These are phyloP conservation scores for Myotis daubentonii DNA, from an alignment of 2,797 vertebrate species.

Conservation along the genomic window DNA sequence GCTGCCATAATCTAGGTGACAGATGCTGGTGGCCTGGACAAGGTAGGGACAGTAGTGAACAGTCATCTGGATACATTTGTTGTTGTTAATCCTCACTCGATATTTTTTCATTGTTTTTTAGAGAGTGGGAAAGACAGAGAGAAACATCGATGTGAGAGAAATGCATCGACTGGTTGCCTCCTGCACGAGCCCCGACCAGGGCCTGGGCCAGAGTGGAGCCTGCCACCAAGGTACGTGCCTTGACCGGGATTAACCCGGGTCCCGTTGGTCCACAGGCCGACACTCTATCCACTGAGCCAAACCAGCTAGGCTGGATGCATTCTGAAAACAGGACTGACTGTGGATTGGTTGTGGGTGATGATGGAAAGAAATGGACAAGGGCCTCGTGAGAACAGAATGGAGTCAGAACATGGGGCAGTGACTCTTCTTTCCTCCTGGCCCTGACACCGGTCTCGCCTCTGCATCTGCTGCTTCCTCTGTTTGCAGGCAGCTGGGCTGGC, in stretches of 20 bases:
- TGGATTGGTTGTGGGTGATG: not conserved
- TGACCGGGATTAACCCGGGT: too few species aligned
- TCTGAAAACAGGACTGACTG: not conserved
- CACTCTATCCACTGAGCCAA: too few species aligned
- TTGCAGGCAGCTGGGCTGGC: not conserved
- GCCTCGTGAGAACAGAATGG: not conserved
- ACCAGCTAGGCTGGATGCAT: not conserved
- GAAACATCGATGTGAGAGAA: too few species aligned
- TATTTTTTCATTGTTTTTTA: too few species aligned
- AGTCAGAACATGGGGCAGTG: accelerated
- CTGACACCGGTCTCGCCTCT: not conserved
- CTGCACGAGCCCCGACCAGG: too few species aligned
- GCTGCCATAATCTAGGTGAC: not conserved
- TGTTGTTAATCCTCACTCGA: too few species aligned
- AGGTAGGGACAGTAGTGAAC: not conserved
- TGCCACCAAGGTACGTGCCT: too few species aligned
- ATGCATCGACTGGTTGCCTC: too few species aligned
- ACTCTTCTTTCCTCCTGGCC: too few species aligned
- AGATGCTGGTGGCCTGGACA: accelerated
- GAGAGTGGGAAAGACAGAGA: too few species aligned
- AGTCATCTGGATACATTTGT: not conserved
- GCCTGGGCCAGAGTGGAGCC: too few species aligned
- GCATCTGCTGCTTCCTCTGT: not conserved
- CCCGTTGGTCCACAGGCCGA: too few species aligned
- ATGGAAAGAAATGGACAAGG: not conserved